phyloP scores from a whole-genome alignment of 1,140 invertebrate genomes.

The Lasioglossum albipes region DNA sequence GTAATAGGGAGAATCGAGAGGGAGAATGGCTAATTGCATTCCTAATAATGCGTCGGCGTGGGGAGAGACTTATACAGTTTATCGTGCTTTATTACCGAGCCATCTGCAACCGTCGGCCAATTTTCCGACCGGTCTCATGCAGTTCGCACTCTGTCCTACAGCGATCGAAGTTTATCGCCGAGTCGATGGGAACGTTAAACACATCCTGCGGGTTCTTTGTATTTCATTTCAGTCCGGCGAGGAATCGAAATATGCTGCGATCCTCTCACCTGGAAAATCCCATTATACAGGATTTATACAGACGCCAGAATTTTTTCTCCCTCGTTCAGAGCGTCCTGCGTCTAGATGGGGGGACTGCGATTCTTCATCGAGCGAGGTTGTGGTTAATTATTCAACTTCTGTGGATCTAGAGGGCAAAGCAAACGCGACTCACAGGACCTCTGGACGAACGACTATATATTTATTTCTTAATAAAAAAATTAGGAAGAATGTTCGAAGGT shows the following conservation, averaged over 20 bases:
- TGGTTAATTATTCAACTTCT: too few species aligned
- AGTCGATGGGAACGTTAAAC: constrained; percentile 38
- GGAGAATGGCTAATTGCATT: constrained; percentile 49
- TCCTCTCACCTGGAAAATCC: neutral
- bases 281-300: neutral
- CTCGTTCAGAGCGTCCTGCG: too few species aligned
- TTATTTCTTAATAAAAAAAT: too few species aligned
- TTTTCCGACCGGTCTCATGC: constrained; percentile 14
- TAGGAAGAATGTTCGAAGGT: too few species aligned
- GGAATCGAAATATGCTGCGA: neutral
- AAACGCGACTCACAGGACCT: too few species aligned
- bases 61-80: constrained; percentile 27
- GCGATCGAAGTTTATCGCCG: constrained; percentile 23
- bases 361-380: too few species aligned
- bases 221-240: too few species aligned
- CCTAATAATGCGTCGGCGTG: constrained; percentile 49
- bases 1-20: constrained; percentile 5
- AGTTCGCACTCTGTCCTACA: constrained; percentile 19
- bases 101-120: constrained; percentile 33
- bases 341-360: too few species aligned
- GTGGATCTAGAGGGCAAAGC: too few species aligned
- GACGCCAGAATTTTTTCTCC: neutral
- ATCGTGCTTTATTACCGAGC: constrained; percentile 35
- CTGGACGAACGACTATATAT: too few species aligned
- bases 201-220: neutral